phyloP scores from a whole-genome alignment of 2,888 invertebrate species.

The Apamea monoglypha region DNA sequence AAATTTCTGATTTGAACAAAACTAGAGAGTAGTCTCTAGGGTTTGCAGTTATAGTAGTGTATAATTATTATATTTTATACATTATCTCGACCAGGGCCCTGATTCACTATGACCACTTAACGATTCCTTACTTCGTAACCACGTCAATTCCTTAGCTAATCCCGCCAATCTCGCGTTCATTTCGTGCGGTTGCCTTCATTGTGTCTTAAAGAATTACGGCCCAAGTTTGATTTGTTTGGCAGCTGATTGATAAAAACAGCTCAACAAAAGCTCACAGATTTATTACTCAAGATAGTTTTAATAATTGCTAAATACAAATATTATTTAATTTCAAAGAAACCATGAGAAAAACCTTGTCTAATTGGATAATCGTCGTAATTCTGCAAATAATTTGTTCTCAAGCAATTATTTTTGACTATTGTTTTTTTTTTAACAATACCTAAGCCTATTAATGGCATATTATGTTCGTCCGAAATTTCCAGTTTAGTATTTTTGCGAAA shows the following conservation, averaged over 20 bases:
- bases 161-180: no score
- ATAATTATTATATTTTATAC: no score
- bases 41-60: no score
- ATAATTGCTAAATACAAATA: not conserved
- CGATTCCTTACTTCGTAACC: no score
- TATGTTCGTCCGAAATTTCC: not conserved
- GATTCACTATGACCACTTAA: no score
- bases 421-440: constrained; percentile 13
- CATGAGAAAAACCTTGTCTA: not conserved
- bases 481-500: not conserved
- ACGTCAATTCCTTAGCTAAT: no score
- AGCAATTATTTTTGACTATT: constrained; percentile 41
- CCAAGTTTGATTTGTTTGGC: no score
- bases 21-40: no score
- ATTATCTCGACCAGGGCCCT: no score
- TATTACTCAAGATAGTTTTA: not conserved
- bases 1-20: no score
- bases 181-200: no score
- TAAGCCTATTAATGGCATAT: not conserved
- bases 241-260: not conserved
- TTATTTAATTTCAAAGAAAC: not conserved
- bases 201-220: no score
- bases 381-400: constrained; percentile 20
- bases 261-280: not conserved
- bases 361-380: constrained; percentile 34